Base-by-base conservation (phyloP, 2,113 vertebrate species). In the Phrynosoma blainvillii region DNA sequence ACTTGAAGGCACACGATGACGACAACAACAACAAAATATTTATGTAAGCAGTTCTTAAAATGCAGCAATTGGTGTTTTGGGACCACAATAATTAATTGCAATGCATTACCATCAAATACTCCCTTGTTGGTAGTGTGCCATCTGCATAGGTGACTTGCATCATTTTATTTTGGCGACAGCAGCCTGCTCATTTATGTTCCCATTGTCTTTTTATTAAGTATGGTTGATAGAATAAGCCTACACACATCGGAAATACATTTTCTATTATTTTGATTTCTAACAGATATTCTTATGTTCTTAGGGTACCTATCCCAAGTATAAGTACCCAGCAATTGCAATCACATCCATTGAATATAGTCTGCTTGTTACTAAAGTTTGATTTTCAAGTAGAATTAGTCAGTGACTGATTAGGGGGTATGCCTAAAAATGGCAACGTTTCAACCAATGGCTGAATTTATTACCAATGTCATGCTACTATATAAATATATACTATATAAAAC, bases 241-340 rank as follows among this genome's bases (percentile, higher is more conserved):
- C 85, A 89, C 84, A 90, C 27, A 87, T 77, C 84, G 70, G 75
- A 54, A 91, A 77, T 62, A 88, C 30, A 65, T 77, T 52, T 52
- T 77, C 52, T 36, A 14, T 23, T 52, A 8, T 84, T 77, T 54
- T 36, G 18, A 20, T 27, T 68, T 75, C 25, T 47, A 77, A 78
- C 10, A 20, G 30, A 73, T 73, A n/a, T 2, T 90, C 25, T 16
- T 32, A 70, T 79, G 42, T 2, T 82, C 84, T 92, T 80, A 88
- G 86, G 66, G 82, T 86, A 68, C 76, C 40, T 62, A 66, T 27
- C 52, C 74, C 87, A 84, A 88, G 77, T 84, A 87, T 77, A 25
- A 82, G 92, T 74, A 91, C 87, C 92, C 87, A 83, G 81, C 86
- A 91, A 94, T 77, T 91, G 84, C 87, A 87, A 85, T 91, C 92